A percentile compares a stretch with the other conserved stretches of the same genome.
These are phyloP conservation scores for Strigamia crassipes DNA, from an alignment of 2,888 invertebrate genomes.

Conservation along the genomic window DNA sequence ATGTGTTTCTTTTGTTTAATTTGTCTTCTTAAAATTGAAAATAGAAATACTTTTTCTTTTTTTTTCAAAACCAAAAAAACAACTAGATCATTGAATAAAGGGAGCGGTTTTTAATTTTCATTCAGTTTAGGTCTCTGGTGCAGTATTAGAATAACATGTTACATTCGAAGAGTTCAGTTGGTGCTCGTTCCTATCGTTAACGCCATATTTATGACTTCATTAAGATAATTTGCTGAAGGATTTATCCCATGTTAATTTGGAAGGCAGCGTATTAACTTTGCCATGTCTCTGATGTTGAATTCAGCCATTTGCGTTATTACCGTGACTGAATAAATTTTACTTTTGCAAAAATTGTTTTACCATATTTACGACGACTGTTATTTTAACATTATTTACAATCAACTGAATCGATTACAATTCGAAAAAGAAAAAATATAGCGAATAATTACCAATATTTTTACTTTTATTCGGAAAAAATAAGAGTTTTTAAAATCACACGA, in stretches of 20 bases:
- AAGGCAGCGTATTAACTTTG: conserved; percentile 34
- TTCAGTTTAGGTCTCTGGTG: conserved; percentile 16
- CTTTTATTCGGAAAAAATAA: too few species aligned
- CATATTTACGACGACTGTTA: neutral
- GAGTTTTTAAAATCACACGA: neutral
- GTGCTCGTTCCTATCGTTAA: conserved; percentile 29
- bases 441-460: neutral
- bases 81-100: neutral
- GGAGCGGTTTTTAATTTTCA: conserved; percentile 18
- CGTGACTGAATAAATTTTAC: conserved; percentile 8
- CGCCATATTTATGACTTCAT: conserved; percentile 40
- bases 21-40: neutral
- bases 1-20: neutral
- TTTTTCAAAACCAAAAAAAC: neutral
- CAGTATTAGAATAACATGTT: conserved; percentile 32
- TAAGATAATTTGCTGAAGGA: conserved; percentile 42
- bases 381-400: neutral
- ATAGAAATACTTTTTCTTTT: neutral
- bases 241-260: conserved; percentile 36
- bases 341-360: conserved; percentile 24
- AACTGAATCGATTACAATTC: neutral
- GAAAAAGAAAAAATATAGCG: neutral
- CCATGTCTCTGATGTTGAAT: neutral
- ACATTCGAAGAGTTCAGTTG: conserved; percentile 34
- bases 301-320: conserved; percentile 27